Base-by-base conservation (phyloP, 2,113 vertebrate species). In the Apodemus sylvaticus region DNA sequence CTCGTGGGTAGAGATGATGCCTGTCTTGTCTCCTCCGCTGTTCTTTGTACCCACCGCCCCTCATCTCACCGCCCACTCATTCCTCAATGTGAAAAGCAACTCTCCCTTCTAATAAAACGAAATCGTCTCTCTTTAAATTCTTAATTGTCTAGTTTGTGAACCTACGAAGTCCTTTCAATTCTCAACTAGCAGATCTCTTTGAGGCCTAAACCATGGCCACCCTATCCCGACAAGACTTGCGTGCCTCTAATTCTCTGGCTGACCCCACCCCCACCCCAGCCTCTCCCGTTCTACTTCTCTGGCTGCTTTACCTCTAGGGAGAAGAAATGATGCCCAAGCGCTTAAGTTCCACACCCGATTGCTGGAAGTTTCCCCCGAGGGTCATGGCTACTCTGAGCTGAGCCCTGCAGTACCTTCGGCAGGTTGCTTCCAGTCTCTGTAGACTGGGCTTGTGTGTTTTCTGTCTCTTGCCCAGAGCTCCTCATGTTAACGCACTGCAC, bases 71-170 rank as follows among this genome's bases (percentile, higher is more conserved):
- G 87, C 97, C 97, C 29, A 96, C 97, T 82, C 92, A 55, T 74
- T 70, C 91, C 60, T 93, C 86, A 86, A 39, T 31, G 9, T 81
- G 79, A 74, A 79, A 86, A 85, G 94, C 1, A 22, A 71, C 76
- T 93, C 79, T 96, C 4, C 24, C 12, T 70, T 96, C 68, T 45
- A 73, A 13, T 93, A 77, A 93, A 70, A 87, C 93, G 94, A 98
- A 97, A 97, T 48, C 4, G 13, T 90, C 64, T 83, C 89, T 98
- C 91, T 98, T 88, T 93, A 94, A 95, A 48, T 48, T 20, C 73
- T 86, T 97, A 96, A 96, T 74, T 7, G 5, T 85, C 93, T 93
- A 29, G 82, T 79, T 90, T 29, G 78, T 68, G 71, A 96, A 73
- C 91, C 71, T 48, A 36, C 42, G 78, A 14, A 42, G 53, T 74